Base-by-base conservation (phyloP, 2,888 invertebrate species). In the Drosophila limbata region DNA sequence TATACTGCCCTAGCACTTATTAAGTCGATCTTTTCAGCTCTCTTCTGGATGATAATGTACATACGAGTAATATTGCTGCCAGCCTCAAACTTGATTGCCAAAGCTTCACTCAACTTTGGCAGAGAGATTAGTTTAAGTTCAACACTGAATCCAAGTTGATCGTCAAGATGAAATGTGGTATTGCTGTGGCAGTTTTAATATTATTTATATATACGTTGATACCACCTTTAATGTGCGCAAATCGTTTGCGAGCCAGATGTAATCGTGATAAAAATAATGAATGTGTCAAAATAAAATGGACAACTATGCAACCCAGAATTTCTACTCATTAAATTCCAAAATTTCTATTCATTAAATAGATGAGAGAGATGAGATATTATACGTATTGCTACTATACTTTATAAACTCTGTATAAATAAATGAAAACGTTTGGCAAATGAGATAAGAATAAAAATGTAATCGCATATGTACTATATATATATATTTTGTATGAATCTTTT, bases 91-190 rank as follows among this genome's bases (percentile, higher is more conserved):
- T 4, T 3, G 9, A 2, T 40, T 10, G 9, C 10, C 25, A 28
- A 25, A n/a, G 2, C 45, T 25, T 5, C 25, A 45, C n/a, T n/a
- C 28, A 28, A n/a, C 4, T n/a, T 31, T 3, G 3, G 4, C 15
- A 28, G 10, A 28, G 1, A 33, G 17, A 47, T 33, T 17, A 48
- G 48, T 48, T 33, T 5, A 33, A 13, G 5, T 33, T 11, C 3
- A 11, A 17, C 33, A 5, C 48, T 48, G 5, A 48, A 17, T 31
- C 6, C 3, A 17, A 48, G 17, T 31, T 1, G 39, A 52, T 40
- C 37, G 15, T 19, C 4, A 52, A 40, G 17, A 53, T 53, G 53
- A 28, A 39, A 28, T 53, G 10, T 15, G 5, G 10, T 21, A 37
- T 37, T 11, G 15, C 5, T 21, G 4, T 35, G 11, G 11, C 39